Conservation (phyloP, 2,888 invertebrate genomes). For the Philereme vetulata region DNA sequence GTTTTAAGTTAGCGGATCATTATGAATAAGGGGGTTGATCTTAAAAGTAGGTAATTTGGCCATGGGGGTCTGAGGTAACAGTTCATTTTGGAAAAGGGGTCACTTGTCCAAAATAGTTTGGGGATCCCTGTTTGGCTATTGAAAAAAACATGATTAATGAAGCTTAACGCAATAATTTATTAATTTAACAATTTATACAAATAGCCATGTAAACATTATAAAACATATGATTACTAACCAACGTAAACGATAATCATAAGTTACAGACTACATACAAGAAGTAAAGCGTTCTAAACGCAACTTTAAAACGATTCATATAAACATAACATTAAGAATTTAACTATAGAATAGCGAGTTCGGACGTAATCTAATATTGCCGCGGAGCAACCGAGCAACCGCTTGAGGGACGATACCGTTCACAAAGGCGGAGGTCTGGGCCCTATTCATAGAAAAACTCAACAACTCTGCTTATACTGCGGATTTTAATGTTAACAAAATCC, state of each 20-base stretch:
- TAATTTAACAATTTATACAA: constrained; percentile 80
- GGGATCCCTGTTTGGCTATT: no score
- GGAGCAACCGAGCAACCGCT: constrained; percentile 58
- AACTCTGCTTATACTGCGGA: background rate
- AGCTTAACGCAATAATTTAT: constrained; percentile 80
- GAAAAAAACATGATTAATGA: constrained; percentile 39
- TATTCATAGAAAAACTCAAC: constrained; percentile 9
- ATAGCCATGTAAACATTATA: constrained; percentile 79
- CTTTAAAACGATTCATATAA: constrained; percentile 65
- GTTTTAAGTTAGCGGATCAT: no score
- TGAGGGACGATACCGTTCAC: constrained; percentile 68
- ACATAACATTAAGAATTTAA: constrained; percentile 59
- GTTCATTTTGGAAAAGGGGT: no score
- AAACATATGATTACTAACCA: constrained; percentile 72
- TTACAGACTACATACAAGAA: constrained; percentile 57
- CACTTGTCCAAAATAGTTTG: no score
- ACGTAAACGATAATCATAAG: constrained; percentile 59
- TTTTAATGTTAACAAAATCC: background rate
- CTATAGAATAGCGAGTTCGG: constrained; percentile 63
- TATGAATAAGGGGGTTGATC: no score
- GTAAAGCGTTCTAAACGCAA: constrained; percentile 80
- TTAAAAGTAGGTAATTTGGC: no score
- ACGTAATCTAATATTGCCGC: constrained; percentile 83
- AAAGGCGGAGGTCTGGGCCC: constrained; percentile 32
- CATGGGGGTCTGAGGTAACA: no score